phyloP scores from a whole-genome alignment of 2,113 vertebrate genomes.

The Seriola quinqueradiata region DNA sequence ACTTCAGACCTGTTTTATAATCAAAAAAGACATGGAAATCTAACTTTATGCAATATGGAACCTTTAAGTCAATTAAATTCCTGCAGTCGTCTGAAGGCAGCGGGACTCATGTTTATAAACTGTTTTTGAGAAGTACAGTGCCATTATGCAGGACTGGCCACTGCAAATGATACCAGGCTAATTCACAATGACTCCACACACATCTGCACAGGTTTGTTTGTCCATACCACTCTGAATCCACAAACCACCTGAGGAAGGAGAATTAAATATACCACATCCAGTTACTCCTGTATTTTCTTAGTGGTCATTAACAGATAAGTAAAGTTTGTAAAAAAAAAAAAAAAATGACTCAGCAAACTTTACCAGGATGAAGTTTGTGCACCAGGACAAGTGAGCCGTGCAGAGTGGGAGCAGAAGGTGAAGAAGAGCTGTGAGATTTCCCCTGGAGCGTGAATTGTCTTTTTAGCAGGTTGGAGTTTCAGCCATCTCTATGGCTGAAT shows the following conservation, averaged over 20 bases:
- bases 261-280: neutral
- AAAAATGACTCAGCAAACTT: slow-evolving; percentile 3
- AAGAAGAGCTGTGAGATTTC: neutral
- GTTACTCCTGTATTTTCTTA: neutral
- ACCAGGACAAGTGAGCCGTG: neutral
- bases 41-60: no score
- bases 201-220: neutral
- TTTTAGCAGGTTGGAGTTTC: neutral
- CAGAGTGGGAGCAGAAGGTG: neutral
- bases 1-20: no score
- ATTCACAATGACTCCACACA: neutral
- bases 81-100: no score
- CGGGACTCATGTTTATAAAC: no score
- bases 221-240: neutral
- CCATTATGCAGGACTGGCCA: no score
- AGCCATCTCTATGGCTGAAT: neutral
- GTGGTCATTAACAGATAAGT: neutral
- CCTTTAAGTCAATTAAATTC: no score
- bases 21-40: no score
- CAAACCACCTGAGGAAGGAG: neutral
- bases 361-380: neutral
- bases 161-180: no score
- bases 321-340: neutral
- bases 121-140: no score
- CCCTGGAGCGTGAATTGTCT: neutral